Evolutionary conservation across 1,140 invertebrate genomes (phyloP).

Genomic region (Hyles euphorbiae): DNA sequence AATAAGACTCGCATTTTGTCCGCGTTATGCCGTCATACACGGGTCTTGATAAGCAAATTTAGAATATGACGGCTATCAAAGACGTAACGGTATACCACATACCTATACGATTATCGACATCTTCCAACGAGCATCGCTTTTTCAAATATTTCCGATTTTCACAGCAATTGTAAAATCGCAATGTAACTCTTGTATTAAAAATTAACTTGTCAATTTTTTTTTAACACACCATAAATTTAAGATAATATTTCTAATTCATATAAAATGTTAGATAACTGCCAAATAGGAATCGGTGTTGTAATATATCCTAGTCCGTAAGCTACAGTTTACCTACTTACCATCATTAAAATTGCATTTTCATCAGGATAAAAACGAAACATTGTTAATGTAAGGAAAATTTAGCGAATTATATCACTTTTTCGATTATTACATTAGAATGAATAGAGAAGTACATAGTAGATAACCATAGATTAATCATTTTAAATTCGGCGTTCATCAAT

Average conservation of each 20-base stretch:
- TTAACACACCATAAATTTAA: slow-evolving; percentile 34
- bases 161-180: not conserved
- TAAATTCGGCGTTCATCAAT: too few species aligned
- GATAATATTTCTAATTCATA: slow-evolving; percentile 30
- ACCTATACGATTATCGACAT: too few species aligned
- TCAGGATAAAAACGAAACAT: slow-evolving; percentile 2
- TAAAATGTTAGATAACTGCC: slow-evolving; percentile 63
- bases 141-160: too few species aligned
- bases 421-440: slow-evolving; percentile 23
- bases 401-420: slow-evolving; percentile 57
- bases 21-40: too few species aligned
- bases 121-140: too few species aligned
- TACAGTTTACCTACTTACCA: slow-evolving; percentile 2
- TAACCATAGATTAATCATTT: too few species aligned
- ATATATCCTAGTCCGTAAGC: slow-evolving; percentile 61
- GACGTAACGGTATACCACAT: too few species aligned
- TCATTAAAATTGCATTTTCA: slow-evolving; percentile 3
- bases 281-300: slow-evolving; percentile 67
- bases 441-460: too few species aligned
- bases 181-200: slow-evolving; percentile 4
- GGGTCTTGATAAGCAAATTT: too few species aligned
- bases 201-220: slow-evolving; percentile 50
- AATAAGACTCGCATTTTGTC: too few species aligned
- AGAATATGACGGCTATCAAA: too few species aligned
- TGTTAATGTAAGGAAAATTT: slow-evolving; percentile 16